Conservation (phyloP, 2,113 vertebrate genomes). For the Pseudonaja textilis region DNA sequence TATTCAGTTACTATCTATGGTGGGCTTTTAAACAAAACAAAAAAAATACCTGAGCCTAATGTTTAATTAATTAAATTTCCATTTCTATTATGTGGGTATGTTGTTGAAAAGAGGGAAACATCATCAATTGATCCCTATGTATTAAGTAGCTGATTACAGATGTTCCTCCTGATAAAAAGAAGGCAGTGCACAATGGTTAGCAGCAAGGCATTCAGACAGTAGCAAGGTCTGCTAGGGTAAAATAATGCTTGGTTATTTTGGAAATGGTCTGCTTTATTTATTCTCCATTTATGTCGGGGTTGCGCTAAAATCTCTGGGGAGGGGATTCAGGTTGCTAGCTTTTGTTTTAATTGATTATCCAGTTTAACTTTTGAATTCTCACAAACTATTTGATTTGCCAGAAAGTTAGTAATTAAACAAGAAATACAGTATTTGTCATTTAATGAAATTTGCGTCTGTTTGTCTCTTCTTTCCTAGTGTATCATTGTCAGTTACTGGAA, state of each 20-base stretch:
- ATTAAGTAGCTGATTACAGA: not conserved
- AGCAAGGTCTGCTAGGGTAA: not conserved
- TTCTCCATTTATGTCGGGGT: not conserved
- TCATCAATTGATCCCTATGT: not conserved
- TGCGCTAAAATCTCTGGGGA: not conserved
- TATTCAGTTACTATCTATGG: not conserved
- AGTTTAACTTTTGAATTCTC: not conserved
- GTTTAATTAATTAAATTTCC: not conserved
- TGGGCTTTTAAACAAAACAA: not conserved
- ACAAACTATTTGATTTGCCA: not conserved
- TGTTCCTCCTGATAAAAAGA: not conserved
- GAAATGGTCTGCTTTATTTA: not conserved
- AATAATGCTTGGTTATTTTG: not conserved
- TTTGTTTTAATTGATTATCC: not conserved
- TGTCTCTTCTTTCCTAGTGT: constrained; percentile 79
- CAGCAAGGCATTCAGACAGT: no score
- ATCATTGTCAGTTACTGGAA: constrained; percentile 98
- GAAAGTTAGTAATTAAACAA: constrained; percentile 3
- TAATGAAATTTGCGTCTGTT: constrained; percentile 27
- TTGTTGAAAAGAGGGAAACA: not conserved
- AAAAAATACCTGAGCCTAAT: not conserved
- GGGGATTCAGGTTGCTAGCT: not conserved
- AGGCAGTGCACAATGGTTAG: not conserved
- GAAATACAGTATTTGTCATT: constrained; percentile 32
- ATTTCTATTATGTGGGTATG: not conserved